These are phyloP conservation scores for Rhopalosiphum padi DNA, from an alignment of 1,140 invertebrate species.

Conservation along the genomic window DNA sequence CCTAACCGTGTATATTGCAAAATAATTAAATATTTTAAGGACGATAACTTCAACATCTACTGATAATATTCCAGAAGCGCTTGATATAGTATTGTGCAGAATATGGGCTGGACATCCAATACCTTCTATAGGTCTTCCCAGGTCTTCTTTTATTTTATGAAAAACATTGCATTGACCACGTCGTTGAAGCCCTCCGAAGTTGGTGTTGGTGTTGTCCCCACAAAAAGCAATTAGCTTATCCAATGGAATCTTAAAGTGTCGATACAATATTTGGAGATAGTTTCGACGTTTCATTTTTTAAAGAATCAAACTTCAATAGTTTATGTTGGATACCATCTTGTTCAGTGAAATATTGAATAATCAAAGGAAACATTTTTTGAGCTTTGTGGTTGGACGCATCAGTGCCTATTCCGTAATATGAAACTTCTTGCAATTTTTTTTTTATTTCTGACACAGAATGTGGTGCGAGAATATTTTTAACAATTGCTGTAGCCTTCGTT, in stretches of 20 bases:
- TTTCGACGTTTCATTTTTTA: neutral
- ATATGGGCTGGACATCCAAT: too few relatives aligned
- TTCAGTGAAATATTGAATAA: neutral
- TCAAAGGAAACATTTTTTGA: neutral
- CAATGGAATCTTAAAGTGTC: conserved; percentile 1
- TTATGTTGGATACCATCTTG: neutral
- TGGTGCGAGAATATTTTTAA: too few relatives aligned
- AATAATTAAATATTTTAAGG: conserved; percentile 12
- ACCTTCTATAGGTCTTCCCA: too few relatives aligned
- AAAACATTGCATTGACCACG: neutral
- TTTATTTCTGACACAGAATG: too few relatives aligned
- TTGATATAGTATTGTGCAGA: too few relatives aligned
- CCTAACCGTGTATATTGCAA: neutral
- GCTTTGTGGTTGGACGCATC: neutral
- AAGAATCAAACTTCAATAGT: neutral
- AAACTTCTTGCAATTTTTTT: too few relatives aligned
- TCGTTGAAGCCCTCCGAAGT: conserved; percentile 24
- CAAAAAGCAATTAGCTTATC: neutral
- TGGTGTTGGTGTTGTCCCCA: neutral
- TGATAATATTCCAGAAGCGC: too few relatives aligned
- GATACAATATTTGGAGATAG: neutral
- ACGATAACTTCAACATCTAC: neutral
- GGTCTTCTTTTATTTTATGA: neutral
- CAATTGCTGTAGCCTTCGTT: too few relatives aligned
- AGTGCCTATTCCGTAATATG: neutral